These are phyloP conservation scores for Gila orcuttii DNA, from an alignment of 2,113 vertebrate species.

Conservation along the genomic window DNA sequence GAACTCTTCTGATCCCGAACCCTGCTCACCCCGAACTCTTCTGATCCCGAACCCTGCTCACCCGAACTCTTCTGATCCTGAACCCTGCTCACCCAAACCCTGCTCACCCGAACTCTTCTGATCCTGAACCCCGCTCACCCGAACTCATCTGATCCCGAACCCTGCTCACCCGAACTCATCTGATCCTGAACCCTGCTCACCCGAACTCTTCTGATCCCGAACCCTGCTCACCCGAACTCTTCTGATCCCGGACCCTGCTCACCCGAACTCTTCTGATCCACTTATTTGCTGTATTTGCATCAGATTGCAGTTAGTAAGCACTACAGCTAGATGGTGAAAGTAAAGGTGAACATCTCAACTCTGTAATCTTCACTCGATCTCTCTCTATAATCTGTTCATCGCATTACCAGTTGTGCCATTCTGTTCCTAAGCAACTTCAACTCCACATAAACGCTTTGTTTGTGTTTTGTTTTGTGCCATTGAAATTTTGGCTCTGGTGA, in stretches of 20 bases:
- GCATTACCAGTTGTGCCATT: background rate
- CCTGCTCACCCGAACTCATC: conserved; percentile 37
- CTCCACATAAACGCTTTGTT: conserved; percentile 20
- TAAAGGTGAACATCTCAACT: background rate
- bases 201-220: conserved; percentile 11
- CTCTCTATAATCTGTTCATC: conserved; percentile 3
- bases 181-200: background rate
- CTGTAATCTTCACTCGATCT: background rate
- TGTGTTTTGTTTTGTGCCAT: background rate
- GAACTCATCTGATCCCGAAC: background rate
- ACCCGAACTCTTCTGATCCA: conserved; percentile 50
- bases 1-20: background rate
- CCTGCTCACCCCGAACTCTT: conserved; percentile 40
- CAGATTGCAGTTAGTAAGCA: conserved; percentile 11
- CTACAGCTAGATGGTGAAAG: background rate
- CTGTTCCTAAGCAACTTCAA: conserved; percentile 56
- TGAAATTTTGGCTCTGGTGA: background rate
- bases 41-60: background rate
- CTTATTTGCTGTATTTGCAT: conserved; percentile 50
- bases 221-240: conserved; percentile 40
- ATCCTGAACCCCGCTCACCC: conserved; percentile 26
- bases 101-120: conserved; percentile 36
- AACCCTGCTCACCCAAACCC: conserved; percentile 15
- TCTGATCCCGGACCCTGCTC: background rate
- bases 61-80: conserved; percentile 16